phyloP scores from a whole-genome alignment of 2,113 vertebrate species.

The Salminus brasiliensis region DNA sequence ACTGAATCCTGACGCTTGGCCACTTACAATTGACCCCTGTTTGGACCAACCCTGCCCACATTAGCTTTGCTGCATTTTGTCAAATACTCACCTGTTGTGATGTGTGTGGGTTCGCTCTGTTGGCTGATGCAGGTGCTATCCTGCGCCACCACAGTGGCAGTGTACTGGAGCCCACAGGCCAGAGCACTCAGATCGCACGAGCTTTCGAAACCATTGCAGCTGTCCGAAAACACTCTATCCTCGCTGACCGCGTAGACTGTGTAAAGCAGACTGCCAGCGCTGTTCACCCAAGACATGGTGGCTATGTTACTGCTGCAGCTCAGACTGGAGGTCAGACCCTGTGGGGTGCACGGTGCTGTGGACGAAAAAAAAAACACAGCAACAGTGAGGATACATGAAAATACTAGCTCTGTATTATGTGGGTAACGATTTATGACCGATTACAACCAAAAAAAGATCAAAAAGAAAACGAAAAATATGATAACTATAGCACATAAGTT shows the following conservation, averaged over 20 bases:
- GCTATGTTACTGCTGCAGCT: conserved; percentile 70
- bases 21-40: too few species aligned
- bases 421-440: background rate
- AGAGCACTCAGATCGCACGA: conserved; percentile 68
- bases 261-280: conserved; percentile 63
- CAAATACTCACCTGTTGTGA: conserved; percentile 70
- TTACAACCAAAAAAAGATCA: too few species aligned
- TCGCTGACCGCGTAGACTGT: conserved; percentile 57
- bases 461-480: background rate
- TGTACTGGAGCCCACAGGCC: conserved; percentile 72
- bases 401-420: too few species aligned
- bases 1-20: too few species aligned
- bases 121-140: conserved; percentile 67
- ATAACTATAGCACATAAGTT: background rate
- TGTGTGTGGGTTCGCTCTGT: conserved; percentile 56
- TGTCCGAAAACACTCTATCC: conserved; percentile 48
- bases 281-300: conserved; percentile 66
- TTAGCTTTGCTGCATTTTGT: too few species aligned
- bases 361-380: background rate
- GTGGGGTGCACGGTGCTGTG: conserved; percentile 71
- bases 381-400: background rate
- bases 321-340: conserved; percentile 60
- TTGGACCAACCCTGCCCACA: too few species aligned
- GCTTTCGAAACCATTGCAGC: conserved; percentile 57
- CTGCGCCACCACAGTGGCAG: conserved; percentile 62